Base-by-base conservation (phyloP, 2,113 vertebrate genomes). In the Oreocharis arfaki region DNA sequence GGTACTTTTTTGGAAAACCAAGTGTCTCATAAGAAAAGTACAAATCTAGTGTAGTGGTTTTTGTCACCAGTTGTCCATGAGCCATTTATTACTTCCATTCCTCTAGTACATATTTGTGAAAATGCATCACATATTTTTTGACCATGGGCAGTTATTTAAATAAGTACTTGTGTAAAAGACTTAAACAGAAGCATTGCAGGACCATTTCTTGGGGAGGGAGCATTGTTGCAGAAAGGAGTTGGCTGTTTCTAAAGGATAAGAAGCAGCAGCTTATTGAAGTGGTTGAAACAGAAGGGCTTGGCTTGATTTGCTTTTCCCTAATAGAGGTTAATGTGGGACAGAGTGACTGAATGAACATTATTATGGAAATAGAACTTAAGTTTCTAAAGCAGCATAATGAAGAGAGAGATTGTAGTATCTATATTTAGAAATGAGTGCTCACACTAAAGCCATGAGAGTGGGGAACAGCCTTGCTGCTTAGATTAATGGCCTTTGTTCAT, bases 401-500 rank as follows among this genome's bases (percentile, higher is more conserved):
- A 82, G 47, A 68, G 49, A 53, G 30, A 35, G 78, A 75, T 85
- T 82, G 28, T 82, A 87, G 61, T 59, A 20, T 18, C 90, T 91
- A 5, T 94, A 83, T 79, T 93, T 87, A 59, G 84, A 80, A 57
- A 50, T 27, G 4, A 3, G 15, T 70, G n/a, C 52, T 94, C n/a
- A 15, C 0, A 5, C 78, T 71, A 19, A 52, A 93, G 70, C 81
- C 3, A 2, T 20, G 70, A 68, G 69, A 65, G 55, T 10, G 55
- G 37, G 57, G 53, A 76, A 13, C 44, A 50, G 75, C 41, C 30
- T 87, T 65, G 35, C 78, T 91, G 37, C 61, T 90, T 75, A 57
- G 35, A 87, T 91, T 79, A 95, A 84, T 86, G 55, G 42, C 63
- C n/a, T 89, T 95, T 76, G 78, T 79, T 93, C 78, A 3, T 89